Evolutionary conservation across 2,113 vertebrate species (phyloP).

Genomic region (Microtus ochrogaster): DNA sequence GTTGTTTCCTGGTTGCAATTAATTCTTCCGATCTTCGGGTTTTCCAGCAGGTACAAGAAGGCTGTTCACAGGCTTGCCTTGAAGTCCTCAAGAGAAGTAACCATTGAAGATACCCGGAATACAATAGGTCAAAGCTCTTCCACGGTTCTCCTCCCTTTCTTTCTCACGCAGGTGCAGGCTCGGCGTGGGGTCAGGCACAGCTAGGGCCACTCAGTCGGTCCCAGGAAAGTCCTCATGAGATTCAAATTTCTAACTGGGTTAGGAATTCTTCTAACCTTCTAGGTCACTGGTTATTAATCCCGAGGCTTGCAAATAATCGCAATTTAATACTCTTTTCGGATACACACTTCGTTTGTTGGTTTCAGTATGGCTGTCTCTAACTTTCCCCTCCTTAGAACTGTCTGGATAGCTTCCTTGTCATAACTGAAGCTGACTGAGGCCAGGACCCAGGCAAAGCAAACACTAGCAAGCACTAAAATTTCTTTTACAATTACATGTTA

Average conservation of each 20-base stretch:
- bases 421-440: constrained; percentile 73
- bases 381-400: constrained; percentile 28
- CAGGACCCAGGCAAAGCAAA: constrained; percentile 69
- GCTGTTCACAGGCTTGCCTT: background rate
- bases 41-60: constrained; percentile 30
- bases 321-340: constrained; percentile 27
- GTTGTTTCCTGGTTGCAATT: background rate
- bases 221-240: constrained; percentile 42
- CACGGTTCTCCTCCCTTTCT: background rate
- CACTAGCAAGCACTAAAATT: background rate
- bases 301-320: constrained; percentile 14
- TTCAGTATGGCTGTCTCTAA: background rate
- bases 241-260: constrained; percentile 66
- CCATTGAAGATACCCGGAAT: background rate
- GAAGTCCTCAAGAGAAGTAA: background rate
- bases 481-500: background rate
- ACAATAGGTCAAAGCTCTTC: background rate
- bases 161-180: background rate
- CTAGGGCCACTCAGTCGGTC: background rate
- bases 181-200: background rate
- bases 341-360: background rate
- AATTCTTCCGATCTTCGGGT: background rate
- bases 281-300: constrained; percentile 66
- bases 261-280: constrained; percentile 52
- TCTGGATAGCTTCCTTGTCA: constrained; percentile 25